A percentile compares a stretch with the other conserved stretches of the same genome.
These are phyloP conservation scores for Genyomyrus donnyi DNA, from an alignment of 2,113 vertebrate species.

Conservation along the genomic window DNA sequence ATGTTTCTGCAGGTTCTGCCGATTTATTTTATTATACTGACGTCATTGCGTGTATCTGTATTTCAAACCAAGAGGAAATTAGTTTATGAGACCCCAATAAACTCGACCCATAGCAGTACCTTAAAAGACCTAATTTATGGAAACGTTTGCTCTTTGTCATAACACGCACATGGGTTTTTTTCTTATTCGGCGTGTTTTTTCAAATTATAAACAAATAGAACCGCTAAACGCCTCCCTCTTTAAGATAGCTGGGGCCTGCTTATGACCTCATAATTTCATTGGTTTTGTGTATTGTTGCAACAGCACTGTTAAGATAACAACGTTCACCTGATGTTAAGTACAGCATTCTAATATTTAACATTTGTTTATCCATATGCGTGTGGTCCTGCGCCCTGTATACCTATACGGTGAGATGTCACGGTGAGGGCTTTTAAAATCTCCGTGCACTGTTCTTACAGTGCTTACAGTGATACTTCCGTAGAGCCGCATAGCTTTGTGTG, in stretches of 20 bases:
- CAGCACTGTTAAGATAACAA: not conserved
- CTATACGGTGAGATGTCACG: not conserved
- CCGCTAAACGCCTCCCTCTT: not conserved
- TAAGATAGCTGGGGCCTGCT: not conserved
- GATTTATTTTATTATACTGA: not conserved
- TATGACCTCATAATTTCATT: not conserved
- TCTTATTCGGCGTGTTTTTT: not conserved
- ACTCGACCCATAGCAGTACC: not conserved
- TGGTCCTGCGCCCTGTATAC: not conserved
- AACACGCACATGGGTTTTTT: not conserved
- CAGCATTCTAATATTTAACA: not conserved
- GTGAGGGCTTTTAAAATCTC: not conserved
- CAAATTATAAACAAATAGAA: not conserved
- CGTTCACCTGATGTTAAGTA: not conserved
- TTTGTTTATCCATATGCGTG: not conserved
- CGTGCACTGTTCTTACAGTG: not conserved
- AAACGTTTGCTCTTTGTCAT: not conserved
- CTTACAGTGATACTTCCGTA: not conserved
- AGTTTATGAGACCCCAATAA: slow-evolving; percentile 1
- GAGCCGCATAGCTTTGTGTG: not conserved
- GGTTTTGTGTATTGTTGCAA: not conserved
- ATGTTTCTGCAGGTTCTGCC: not conserved
- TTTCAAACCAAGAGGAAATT: slow-evolving; percentile 1
- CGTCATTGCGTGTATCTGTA: not conserved
- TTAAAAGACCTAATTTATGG: not conserved